Base-by-base conservation (phyloP, 1,140 invertebrate genomes). In the Drosophila pruinosa region DNA sequence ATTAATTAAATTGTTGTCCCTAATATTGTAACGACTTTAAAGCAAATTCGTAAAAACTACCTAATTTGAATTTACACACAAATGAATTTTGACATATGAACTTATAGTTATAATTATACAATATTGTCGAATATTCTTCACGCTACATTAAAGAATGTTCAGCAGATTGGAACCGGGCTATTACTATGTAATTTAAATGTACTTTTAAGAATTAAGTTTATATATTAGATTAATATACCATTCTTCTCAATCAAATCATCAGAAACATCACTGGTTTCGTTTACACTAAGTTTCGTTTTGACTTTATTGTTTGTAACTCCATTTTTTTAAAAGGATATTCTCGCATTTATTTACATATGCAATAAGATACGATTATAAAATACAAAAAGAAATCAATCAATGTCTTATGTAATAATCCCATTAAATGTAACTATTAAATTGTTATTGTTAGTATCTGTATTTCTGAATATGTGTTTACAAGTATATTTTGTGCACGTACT, bases 71-170 rank as follows among this genome's bases (percentile, higher is more conserved):
- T 47, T 24, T 47, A 24, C 19, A 47, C n/a, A 47, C 2, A 47
- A 47, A 24, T 26, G 22, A 45, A 24, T n/a, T 22, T 22, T 24
- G 8, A 45, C n/a, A 10, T 50, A 50, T 28, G 26, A 50, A 50
- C 24, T 50, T 50, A 28, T 31, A 6, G 5, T 15, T 31, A 28
- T 28, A 50, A 31, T 50, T 31, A 31, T 31, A 47, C 43, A 50
- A 50, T 50, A 50, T 50, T 50, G 47, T 50, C 47, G 15, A 50
- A 50, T 50, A 50, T 28, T 50, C 26, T 31, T 31, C 24, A 50
- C 47, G 10, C 17, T 31, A n/a, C 43, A 24, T 47, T 24, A 47
- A 47, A 47, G 43, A 47, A 47, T 26, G 21, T 24, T 31, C 24
- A 50, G 47, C 47, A 50, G 24, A 50, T 7, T 28, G 14, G 26